These are phyloP conservation scores for Latrodectus elegans DNA, from an alignment of 2,888 invertebrate genomes.

Conservation along the genomic window DNA sequence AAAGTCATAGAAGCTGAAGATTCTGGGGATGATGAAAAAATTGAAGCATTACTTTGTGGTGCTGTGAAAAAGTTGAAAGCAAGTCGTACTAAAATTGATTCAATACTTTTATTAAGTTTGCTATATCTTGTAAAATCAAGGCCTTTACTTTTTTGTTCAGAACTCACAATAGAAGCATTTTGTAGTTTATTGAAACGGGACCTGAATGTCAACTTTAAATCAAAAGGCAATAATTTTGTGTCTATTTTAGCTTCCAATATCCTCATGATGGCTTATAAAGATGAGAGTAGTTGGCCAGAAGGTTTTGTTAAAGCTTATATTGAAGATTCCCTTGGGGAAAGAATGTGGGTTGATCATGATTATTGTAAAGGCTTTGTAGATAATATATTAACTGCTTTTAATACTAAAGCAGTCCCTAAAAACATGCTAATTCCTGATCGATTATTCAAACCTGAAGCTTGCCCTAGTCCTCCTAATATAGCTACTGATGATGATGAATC, in stretches of 20 bases:
- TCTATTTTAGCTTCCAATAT: constrained; percentile 90
- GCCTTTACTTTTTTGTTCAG: constrained; percentile 79
- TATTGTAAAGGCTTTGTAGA: constrained; percentile 93
- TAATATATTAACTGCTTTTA: constrained; percentile 90
- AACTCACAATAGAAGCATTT: constrained; percentile 79
- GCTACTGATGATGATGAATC: constrained; percentile 73
- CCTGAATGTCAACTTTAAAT: constrained; percentile 79
- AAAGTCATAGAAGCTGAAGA: constrained; percentile 85
- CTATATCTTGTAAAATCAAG: constrained; percentile 87
- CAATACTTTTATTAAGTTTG: constrained; percentile 84
- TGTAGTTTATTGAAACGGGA: constrained; percentile 89
- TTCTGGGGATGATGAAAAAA: constrained; percentile 83
- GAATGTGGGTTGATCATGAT: constrained; percentile 94
- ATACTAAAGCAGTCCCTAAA: constrained; percentile 85
- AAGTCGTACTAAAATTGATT: constrained; percentile 88
- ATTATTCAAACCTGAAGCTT: constrained; percentile 70
- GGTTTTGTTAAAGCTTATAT: constrained; percentile 92
- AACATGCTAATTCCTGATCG: constrained; percentile 79
- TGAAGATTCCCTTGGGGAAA: constrained; percentile 94
- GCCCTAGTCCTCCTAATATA: constrained; percentile 69
- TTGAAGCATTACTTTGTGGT: constrained; percentile 88
- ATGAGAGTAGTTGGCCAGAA: constrained; percentile 92
- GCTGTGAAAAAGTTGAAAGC: constrained; percentile 86
- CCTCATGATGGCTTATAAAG: constrained; percentile 85
- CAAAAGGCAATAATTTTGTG: constrained; percentile 86